Conservation (phyloP, 92 coral and sea anemone genomes). For the Phenganax subtilis region DNA sequence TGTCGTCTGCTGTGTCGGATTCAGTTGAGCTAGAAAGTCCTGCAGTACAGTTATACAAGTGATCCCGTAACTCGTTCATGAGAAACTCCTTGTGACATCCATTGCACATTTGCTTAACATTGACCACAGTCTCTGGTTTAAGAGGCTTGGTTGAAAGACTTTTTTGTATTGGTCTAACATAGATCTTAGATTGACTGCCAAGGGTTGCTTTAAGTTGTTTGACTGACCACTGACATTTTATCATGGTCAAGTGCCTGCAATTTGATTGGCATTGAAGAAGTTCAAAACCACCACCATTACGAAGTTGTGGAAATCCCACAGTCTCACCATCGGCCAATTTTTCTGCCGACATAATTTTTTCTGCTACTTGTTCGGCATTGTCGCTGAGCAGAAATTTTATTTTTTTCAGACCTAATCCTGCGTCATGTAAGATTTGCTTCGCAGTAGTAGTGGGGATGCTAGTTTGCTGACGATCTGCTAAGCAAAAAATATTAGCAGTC, state of each 20-base stretch:
- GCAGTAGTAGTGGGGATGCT: slow-evolving; percentile 20
- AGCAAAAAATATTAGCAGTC: slow-evolving; percentile 26
- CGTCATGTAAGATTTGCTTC: slow-evolving; percentile 27
- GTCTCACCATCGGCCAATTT: slow-evolving; percentile 31
- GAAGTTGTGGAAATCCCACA: slow-evolving; percentile 45
- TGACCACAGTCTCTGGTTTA: neutral
- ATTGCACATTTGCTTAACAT: neutral
- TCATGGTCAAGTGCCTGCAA: slow-evolving; percentile 47
- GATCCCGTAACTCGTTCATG: neutral
- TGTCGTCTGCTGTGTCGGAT: neutral
- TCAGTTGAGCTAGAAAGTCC: neutral
- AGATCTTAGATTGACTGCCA: neutral
- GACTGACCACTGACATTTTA: slow-evolving; percentile 43
- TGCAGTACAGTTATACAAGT: neutral
- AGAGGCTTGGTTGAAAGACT: neutral
- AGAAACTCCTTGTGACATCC: neutral
- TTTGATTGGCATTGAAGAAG: slow-evolving; percentile 52
- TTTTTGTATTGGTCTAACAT: neutral
- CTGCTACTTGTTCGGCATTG: slow-evolving; percentile 21
- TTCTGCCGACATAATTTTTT: slow-evolving; percentile 28
- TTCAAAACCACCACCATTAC: slow-evolving; percentile 54
- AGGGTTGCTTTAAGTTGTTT: slow-evolving; percentile 38
- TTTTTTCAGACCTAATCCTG: slow-evolving; percentile 34
- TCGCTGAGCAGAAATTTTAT: slow-evolving; percentile 31
- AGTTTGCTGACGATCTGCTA: slow-evolving; percentile 34